A percentile compares a stretch with the other conserved stretches of the same genome.
phyloP scores from a whole-genome alignment of 2,797 vertebrate species.

The Holocentrus rufus region DNA sequence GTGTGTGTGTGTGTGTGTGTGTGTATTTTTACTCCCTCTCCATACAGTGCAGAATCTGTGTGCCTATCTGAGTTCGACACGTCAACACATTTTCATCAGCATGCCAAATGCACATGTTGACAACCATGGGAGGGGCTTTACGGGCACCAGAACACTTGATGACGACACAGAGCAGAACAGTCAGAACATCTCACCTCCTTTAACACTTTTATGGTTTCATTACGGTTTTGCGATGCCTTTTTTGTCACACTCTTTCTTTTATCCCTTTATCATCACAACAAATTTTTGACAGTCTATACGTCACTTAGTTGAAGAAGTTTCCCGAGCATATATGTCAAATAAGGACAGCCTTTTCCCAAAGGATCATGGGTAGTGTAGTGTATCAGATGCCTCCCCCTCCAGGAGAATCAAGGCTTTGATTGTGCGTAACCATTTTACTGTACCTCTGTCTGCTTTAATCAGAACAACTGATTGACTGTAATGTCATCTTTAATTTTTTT shows the following conservation, averaged over 20 bases:
- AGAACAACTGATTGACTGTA: neutral
- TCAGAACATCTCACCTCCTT: neutral
- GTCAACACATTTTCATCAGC: slow-evolving; percentile 80
- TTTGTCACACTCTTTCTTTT: neutral
- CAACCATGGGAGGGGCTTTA: slow-evolving; percentile 46
- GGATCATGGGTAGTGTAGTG: slow-evolving; percentile 7
- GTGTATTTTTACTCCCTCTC: neutral
- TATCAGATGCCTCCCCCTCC: neutral
- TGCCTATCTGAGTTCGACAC: slow-evolving; percentile 40
- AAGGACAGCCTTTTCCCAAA: slow-evolving; percentile 10
- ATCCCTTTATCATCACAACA: neutral
- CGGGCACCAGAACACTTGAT: slow-evolving; percentile 32
- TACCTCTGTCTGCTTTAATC: neutral
- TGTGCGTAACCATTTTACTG: neutral
- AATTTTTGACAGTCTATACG: neutral
- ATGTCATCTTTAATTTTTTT: slow-evolving; percentile 10
- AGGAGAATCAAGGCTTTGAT: slow-evolving; percentile 13
- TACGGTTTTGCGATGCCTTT: neutral
- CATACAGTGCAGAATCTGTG: slow-evolving; percentile 46
- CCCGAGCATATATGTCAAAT: neutral
- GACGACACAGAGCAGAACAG: slow-evolving; percentile 7
- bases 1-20: slow-evolving; percentile 22
- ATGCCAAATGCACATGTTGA: slow-evolving; percentile 53
- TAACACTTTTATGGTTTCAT: neutral
- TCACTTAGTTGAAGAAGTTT: neutral